Evolutionary conservation across 2,888 invertebrate genomes (phyloP), one percentile per base, ranked within the genome.

Genomic region (Eupithecia abbreviata): DNA sequence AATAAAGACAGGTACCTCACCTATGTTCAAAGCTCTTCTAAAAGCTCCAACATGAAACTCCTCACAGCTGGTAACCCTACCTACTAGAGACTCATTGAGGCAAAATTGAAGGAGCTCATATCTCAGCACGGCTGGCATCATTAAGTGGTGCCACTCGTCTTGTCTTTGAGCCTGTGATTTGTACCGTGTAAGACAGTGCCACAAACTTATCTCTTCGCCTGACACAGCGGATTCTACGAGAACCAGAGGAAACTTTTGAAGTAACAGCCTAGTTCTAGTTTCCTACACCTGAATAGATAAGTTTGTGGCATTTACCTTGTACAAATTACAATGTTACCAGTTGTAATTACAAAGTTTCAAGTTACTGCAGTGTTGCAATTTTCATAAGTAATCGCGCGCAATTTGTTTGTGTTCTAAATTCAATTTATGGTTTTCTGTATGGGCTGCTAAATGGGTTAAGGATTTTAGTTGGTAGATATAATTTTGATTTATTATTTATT

Each of bases 21-120:
- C 30, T 30, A 30, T 62, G 62, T 62, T 62, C 30, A 66, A 42
- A 42, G 15, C 66, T 66, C 68, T 45, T 30, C n/a, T 45, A 68
- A 45, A 45, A 68, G 15, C n/a, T 43, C 68, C n/a, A 68, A 43
- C 42, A 15, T 66, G 15, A 62, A 71, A 3, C 66, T 41, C 67
- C 62, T 58, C 67, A 79, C 66, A 58, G 72, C 30, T 80, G 77
- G 77, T 78, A 71, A 76, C 79, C 71, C 69, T 42, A 18, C 15
- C 51, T 42, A 69, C 75, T 47, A 65, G 68, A 41, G 76, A 76
- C 70, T 73, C 77, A 76, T 79, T 77, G 77, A 75, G 72, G 77
- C 78, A 77, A 82, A 85, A 84, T 80, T 81, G 79, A 82, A 82
- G 81, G 77, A 79, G 83, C 75, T 81, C 81, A 82, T 85, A 84